Conservation (phyloP, 2,797 vertebrate genomes). For the Gorsachius magnificus region DNA sequence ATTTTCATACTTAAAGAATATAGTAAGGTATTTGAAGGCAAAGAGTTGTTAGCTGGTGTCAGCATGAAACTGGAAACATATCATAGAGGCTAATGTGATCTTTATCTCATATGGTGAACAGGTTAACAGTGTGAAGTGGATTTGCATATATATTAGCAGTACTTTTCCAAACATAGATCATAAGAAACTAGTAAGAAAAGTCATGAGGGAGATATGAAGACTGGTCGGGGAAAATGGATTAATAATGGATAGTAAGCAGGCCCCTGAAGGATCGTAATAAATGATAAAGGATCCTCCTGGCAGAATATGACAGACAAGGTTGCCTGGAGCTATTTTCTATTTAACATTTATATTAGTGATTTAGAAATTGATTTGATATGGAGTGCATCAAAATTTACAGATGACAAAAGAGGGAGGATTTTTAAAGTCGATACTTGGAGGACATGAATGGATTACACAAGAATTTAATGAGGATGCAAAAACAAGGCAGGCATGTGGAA, state of each 20-base stretch:
- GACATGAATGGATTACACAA: neutral
- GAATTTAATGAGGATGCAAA: neutral
- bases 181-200: neutral
- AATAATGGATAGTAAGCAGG: neutral
- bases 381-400: constrained; percentile 1
- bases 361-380: constrained; percentile 50
- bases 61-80: neutral
- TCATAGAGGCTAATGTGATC: neutral
- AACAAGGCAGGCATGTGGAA: neutral
- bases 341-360: constrained; percentile 58
- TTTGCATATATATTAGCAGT: constrained; percentile 43
- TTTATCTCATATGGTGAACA: neutral
- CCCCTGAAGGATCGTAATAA: constrained; percentile 27
- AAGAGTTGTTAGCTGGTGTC: neutral
- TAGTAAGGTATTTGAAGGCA: neutral
- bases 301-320: neutral
- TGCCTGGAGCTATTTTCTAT: constrained; percentile 27
- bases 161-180: neutral
- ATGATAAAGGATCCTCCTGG: neutral
- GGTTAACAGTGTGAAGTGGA: constrained; percentile 33
- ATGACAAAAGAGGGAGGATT: neutral
- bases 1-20: neutral
- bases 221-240: constrained; percentile 25
- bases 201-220: neutral
- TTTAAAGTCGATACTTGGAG: neutral